Evolutionary conservation across 2,888 invertebrate genomes (phyloP), one percentile per base, ranked within the genome.

Genomic region (Nemoura dubitans): DNA sequence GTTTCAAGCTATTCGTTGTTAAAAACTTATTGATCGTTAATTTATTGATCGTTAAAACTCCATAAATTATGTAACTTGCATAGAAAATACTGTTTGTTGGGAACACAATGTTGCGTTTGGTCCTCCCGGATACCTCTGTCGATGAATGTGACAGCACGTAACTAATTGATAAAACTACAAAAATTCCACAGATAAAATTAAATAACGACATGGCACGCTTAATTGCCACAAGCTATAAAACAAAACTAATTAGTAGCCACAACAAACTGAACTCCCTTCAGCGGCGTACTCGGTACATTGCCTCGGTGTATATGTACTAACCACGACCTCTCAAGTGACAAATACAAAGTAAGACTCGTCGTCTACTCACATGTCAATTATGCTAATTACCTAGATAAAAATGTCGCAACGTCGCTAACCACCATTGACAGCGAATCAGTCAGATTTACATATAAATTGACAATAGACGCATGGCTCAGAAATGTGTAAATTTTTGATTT

Each of bases 51-150:
- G n/a, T 76, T 76, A 25, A 25, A 76, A 76, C 2, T 25, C n/a
- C n/a, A 78, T 26, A 26, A 6, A 26, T 21, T 14, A 27, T 25
- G 78, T 16, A n/a, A 83, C 83, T 83, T 43, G 26, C 83, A 83
- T 36, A 83, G 43, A 83, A 83, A 30, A 30, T 26, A 43, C 43
- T 83, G 30, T 84, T 84, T 2, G 2, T 5, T 6, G 84, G 84
- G 27, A 84, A 84, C 16, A 76, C 76, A 28, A 84, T 76, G 16
- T 76, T 59, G 3, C 84, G 84, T 76, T 76, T 84, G 26, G 84
- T 84, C 1, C 84, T n/a, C 10, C 14, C 26, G 25, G 76, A 14
- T 1, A 26, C 59, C 6, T 27, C 84, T 0, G 76, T 10, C 26
- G 28, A 10, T 30, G 30, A 29, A 7, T 81, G 81, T n/a, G 28